A percentile compares a stretch with the other conserved stretches of the same genome.
Conservation (phyloP, 2,113 vertebrate species). For the Propithecus coquereli region DNA sequence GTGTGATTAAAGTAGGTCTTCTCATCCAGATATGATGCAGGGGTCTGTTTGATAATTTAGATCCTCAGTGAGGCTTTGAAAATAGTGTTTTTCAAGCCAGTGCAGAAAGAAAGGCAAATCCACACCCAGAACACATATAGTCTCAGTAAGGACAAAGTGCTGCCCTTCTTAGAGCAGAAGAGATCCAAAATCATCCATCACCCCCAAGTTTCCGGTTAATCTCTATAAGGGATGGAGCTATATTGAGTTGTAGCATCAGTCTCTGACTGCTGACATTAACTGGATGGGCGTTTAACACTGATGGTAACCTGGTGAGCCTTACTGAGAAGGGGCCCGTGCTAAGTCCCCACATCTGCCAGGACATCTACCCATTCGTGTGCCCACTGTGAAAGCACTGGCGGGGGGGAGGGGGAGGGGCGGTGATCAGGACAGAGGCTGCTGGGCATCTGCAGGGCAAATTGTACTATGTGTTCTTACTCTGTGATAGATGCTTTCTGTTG, state of each 20-base stretch:
- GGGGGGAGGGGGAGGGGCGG: not conserved
- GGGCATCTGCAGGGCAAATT: not conserved
- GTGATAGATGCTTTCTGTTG: not conserved
- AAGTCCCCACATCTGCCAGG: not conserved
- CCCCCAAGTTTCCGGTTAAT: not conserved
- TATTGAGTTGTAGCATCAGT: not conserved
- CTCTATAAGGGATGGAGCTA: not conserved
- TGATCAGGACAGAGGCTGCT: not conserved
- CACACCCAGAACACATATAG: not conserved
- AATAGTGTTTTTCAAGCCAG: not conserved
- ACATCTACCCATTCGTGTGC: not conserved
- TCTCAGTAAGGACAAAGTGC: not conserved
- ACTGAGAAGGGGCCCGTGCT: not conserved
- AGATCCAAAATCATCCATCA: not conserved
- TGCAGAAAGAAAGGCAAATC: not conserved
- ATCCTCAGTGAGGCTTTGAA: not conserved
- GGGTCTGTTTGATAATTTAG: not conserved
- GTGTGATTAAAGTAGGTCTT: not conserved
- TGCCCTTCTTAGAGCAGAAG: not conserved
- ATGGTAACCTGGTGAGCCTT: not conserved
- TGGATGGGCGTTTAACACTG: not conserved
- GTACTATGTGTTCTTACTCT: not conserved
- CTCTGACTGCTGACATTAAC: not conserved
- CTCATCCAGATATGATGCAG: not conserved
- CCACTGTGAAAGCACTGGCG: not conserved